phyloP scores from a whole-genome alignment of 2,113 vertebrate genomes.

The Odocoileus virginianus region DNA sequence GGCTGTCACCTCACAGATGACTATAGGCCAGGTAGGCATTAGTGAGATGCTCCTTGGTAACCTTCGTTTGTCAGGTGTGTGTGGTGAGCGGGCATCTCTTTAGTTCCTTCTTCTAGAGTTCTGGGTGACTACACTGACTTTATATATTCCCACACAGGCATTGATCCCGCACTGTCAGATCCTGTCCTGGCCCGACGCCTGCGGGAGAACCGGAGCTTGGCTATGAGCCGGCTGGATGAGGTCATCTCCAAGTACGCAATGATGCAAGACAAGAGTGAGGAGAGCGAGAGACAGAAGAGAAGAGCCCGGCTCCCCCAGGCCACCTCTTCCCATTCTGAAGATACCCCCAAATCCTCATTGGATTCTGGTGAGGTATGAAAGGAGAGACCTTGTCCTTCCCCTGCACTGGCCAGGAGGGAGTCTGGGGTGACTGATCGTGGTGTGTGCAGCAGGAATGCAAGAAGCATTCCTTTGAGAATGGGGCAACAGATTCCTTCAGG shows the following conservation, averaged over 20 bases:
- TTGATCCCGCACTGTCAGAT: slow-evolving; percentile 86
- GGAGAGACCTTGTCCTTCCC: neutral
- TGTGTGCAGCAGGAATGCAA: neutral
- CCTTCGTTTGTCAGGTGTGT: neutral
- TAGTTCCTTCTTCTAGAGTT: neutral
- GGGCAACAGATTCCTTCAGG: slow-evolving; percentile 16
- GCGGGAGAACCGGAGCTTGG: slow-evolving; percentile 83
- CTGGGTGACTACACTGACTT: neutral
- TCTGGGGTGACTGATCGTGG: neutral
- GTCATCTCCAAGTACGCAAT: slow-evolving; percentile 86
- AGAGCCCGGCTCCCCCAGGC: slow-evolving; percentile 62
- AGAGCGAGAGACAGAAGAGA: slow-evolving; percentile 79
- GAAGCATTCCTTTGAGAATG: neutral
- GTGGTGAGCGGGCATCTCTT: neutral
- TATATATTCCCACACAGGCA: slow-evolving; percentile 44
- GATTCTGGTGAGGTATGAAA: slow-evolving; percentile 77
- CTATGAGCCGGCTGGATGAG: slow-evolving; percentile 83
- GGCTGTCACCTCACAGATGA: slow-evolving; percentile 90
- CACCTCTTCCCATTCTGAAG: slow-evolving; percentile 23
- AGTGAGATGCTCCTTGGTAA: neutral
- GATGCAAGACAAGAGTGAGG: slow-evolving; percentile 85
- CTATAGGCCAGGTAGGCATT: slow-evolving; percentile 83
- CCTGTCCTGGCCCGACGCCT: slow-evolving; percentile 78
- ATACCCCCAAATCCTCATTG: neutral
- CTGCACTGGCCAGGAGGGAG: neutral